phyloP scores from a whole-genome alignment of 2,888 invertebrate genomes.

The Notodonta dromedarius region DNA sequence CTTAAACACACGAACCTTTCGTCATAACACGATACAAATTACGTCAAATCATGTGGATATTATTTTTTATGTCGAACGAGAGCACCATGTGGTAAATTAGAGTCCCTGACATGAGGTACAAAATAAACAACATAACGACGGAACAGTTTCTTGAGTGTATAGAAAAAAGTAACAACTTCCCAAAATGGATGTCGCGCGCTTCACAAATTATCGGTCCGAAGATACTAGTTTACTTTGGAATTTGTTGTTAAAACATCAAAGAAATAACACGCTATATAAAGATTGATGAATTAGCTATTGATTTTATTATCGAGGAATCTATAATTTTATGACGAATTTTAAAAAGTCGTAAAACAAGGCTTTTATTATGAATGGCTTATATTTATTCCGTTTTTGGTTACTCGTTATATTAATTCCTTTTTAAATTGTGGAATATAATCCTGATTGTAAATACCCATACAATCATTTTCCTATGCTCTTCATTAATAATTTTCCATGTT shows the following conservation, averaged over 20 bases:
- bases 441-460: neutral
- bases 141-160: conserved; percentile 51
- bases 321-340: conserved; percentile 22
- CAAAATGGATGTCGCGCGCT: conserved; percentile 61
- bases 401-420: neutral
- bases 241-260: conserved; percentile 24
- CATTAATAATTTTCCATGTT: too few species aligned
- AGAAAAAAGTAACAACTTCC: conserved; percentile 67
- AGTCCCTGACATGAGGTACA: conserved; percentile 64
- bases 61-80: conserved; percentile 68
- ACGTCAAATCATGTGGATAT: conserved; percentile 79
- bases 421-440: neutral
- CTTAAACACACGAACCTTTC: conserved; percentile 76
- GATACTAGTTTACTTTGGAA: conserved; percentile 52
- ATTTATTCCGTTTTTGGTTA: conserved; percentile 15
- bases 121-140: conserved; percentile 77
- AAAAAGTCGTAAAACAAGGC: conserved; percentile 23
- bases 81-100: conserved; percentile 81
- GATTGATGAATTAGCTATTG: conserved; percentile 35
- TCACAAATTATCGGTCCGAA: conserved; percentile 59
- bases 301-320: conserved; percentile 25
- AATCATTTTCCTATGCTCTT: neutral
- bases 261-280: conserved; percentile 26
- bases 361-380: conserved; percentile 10
- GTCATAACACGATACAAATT: conserved; percentile 77